These are phyloP conservation scores for Chromoteleia sp. DNA, from an alignment of 2,888 invertebrate species.

Conservation along the genomic window DNA sequence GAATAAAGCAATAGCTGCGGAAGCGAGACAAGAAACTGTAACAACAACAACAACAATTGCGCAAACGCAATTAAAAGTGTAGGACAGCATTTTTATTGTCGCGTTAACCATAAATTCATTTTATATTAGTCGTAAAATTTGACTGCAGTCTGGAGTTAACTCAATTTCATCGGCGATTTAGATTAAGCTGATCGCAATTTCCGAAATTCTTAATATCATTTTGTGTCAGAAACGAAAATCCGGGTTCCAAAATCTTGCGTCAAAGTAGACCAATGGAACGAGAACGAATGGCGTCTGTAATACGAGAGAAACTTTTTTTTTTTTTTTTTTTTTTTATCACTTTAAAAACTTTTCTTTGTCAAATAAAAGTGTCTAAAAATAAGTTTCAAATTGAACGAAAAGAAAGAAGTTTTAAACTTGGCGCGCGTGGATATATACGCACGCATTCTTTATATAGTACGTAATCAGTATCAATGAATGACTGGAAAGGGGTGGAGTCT, in stretches of 20 bases:
- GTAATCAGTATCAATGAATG: constrained; percentile 65
- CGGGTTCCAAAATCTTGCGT: too few species aligned
- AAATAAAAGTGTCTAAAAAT: constrained; percentile 12
- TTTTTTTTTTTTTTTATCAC: neutral
- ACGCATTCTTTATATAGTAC: constrained; percentile 53
- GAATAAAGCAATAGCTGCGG: too few species aligned
- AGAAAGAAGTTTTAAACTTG: constrained; percentile 7
- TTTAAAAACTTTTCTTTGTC: neutral
- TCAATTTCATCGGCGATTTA: neutral
- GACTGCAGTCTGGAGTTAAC: constrained; percentile 3
- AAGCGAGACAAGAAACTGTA: constrained; percentile 12
- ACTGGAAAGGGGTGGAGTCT: constrained; percentile 58
- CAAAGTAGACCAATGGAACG: too few species aligned
- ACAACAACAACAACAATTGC: constrained; percentile 6
- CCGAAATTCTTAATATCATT: too few species aligned
- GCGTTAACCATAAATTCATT: constrained; percentile 26
- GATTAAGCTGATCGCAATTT: too few species aligned
- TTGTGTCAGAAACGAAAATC: too few species aligned
- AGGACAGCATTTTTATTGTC: constrained; percentile 20
- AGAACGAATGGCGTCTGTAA: too few species aligned
- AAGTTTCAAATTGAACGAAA: constrained; percentile 8
- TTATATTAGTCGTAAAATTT: constrained; percentile 16
- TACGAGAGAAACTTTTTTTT: neutral
- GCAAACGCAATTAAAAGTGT: constrained; percentile 8
- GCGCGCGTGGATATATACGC: constrained; percentile 18